phyloP scores from a whole-genome alignment of 1,140 invertebrate genomes.

The Glossosoma conforme region DNA sequence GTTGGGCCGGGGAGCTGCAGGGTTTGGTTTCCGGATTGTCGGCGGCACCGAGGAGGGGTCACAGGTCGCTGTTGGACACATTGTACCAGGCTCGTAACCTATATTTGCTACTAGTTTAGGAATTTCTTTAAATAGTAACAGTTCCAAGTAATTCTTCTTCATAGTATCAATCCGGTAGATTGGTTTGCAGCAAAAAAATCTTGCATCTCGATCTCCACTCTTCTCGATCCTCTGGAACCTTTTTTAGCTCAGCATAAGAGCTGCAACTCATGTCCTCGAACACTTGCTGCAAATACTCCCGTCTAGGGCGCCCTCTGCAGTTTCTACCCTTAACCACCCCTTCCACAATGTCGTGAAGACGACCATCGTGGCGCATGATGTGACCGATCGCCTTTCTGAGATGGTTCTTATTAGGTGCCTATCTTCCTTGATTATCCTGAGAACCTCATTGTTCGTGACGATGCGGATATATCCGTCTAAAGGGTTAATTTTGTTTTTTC shows the following conservation, averaged over 20 bases:
- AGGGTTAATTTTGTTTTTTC: neutral
- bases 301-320: too few species aligned
- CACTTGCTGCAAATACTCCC: too few species aligned
- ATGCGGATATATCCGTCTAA: too few species aligned
- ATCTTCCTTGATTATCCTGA: too few species aligned
- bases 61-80: conserved; percentile 91
- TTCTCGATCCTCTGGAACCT: neutral
- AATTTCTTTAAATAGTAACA: neutral
- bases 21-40: conserved; percentile 92
- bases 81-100: conserved; percentile 77
- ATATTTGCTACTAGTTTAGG: neutral
- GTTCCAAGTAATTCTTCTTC: neutral
- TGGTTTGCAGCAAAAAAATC: neutral
- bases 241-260: too few species aligned
- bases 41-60: conserved; percentile 98
- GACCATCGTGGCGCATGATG: neutral
- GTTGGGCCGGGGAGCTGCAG: conserved; percentile 39
- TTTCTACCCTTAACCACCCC: too few species aligned
- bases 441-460: too few species aligned
- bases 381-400: neutral
- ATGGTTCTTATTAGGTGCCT: too few species aligned
- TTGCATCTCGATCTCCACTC: neutral
- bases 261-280: too few species aligned
- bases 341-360: too few species aligned
- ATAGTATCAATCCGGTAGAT: too few species aligned